Evolutionary conservation across 30 jellyfish, hydroid and myxozoan genomes (phyloP).

Genomic region (Hydra vulgaris): DNA sequence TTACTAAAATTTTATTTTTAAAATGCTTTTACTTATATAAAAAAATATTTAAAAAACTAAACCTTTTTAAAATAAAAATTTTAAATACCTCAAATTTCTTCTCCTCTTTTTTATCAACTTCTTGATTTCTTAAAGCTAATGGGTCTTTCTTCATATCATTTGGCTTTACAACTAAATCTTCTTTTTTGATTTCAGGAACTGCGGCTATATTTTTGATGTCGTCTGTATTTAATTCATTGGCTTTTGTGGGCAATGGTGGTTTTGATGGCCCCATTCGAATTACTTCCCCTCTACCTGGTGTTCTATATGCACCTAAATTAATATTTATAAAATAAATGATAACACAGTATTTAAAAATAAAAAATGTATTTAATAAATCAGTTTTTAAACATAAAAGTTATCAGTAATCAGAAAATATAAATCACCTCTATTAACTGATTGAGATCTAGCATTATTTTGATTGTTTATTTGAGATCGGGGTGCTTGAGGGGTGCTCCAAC

Average conservation of each 20-base stretch:
- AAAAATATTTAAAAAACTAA: too few relatives aligned
- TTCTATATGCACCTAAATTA: constrained; percentile 7
- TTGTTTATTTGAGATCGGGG: neutral
- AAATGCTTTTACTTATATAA: too few relatives aligned
- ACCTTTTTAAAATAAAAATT: too few relatives aligned
- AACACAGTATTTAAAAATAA: too few relatives aligned
- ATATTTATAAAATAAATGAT: neutral
- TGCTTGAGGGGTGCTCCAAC: neutral
- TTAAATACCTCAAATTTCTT: too few relatives aligned
- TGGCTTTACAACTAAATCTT: too few relatives aligned
- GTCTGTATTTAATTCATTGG: neutral
- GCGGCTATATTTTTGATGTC: neutral
- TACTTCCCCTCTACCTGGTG: constrained; percentile 26
- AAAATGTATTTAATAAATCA: neutral
- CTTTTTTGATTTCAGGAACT: neutral
- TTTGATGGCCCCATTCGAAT: constrained; percentile 24
- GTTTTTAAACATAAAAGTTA: neutral
- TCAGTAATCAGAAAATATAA: neutral
- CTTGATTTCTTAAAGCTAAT: too few relatives aligned
- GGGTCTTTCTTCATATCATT: too few relatives aligned
- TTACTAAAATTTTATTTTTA: too few relatives aligned
- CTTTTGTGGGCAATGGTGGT: neutral
- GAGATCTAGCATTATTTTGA: neutral
- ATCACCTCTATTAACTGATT: neutral
- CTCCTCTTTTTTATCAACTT: too few relatives aligned